phyloP scores from a whole-genome alignment of 92 coral and sea anemone species.

The Actinernus sp. region DNA sequence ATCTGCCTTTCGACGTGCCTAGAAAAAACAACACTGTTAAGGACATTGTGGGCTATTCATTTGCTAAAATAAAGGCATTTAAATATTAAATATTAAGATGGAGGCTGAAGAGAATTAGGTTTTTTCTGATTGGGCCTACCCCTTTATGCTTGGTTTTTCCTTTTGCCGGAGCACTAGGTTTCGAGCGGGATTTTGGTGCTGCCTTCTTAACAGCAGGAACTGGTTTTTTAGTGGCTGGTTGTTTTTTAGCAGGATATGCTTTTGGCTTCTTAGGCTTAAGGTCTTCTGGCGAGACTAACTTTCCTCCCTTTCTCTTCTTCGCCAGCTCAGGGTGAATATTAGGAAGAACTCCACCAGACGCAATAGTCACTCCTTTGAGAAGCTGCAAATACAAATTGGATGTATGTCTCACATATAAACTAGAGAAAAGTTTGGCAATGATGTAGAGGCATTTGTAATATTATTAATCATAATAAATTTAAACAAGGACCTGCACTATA shows the following conservation, averaged over 20 bases:
- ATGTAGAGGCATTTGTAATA: no score
- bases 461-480: no score
- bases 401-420: no score
- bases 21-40: no score
- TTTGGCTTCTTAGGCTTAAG: slow-evolving; percentile 74
- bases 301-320: slow-evolving; percentile 95
- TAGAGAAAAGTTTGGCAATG: no score
- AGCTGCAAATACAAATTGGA: slow-evolving; percentile 53
- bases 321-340: slow-evolving; percentile 96
- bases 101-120: no score
- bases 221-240: slow-evolving; percentile 44
- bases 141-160: no score
- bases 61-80: no score
- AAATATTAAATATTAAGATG: no score
- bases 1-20: slow-evolving; percentile 81
- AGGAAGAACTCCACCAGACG: slow-evolving; percentile 97
- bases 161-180: slow-evolving; percentile 38
- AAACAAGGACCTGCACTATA: no score
- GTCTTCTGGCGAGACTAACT: slow-evolving; percentile 88
- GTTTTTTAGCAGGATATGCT: slow-evolving; percentile 15
- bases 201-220: slow-evolving; percentile 59
- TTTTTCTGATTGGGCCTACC: no score
- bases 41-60: no score
- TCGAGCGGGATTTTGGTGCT: slow-evolving; percentile 27
- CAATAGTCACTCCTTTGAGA: slow-evolving; percentile 95